Evolutionary conservation across 2,113 vertebrate genomes (phyloP), one percentile per base, ranked within the genome.

Genomic region (Ptilonorhynchus violaceus): DNA sequence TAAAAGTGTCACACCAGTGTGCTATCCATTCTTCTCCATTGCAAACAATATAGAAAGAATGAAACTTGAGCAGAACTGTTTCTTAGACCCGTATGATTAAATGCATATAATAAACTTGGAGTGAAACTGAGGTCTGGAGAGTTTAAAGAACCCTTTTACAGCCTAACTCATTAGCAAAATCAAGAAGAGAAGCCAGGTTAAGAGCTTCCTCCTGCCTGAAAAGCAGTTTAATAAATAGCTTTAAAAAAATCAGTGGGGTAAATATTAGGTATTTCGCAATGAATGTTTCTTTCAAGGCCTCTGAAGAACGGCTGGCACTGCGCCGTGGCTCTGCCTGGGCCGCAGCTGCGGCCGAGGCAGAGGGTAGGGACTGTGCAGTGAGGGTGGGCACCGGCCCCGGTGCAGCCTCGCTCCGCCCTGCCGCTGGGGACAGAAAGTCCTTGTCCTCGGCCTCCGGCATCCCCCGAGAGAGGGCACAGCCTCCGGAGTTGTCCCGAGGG

Each of bases 161-260:
- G 12, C 15, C 23, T 31, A 44, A 66, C 17, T 55, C 27, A 68
- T 37, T 33, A 78, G n/a, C 44, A 67, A 50, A 78, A 35, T 21
- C 6, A 27, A 64, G 58, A 82, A 37, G 63, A 64, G 41, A 78
- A 79, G 20, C 19, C 53, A 56, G 18, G 21, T 39, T 33, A 17
- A 89, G 47, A 62, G 18, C 23, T 35, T n/a, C 21, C 46, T 72
- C 39, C 73, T 59, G 30, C 56, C 31, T 52, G 82, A 78, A 95
- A 80, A 81, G 67, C 92, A 96, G 85, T 89, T 97, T 94, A 97
- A 96, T 86, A 95, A 97, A 96, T 81, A 89, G 68, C 67, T 97
- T 33, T 7, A 0, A 76, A 95, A 47, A 41, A 62, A 85, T 56
- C 92, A 94, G 28, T 82, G 91, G 74, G 77, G 63, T 72, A 96